Evolutionary conservation across 2,888 invertebrate genomes (phyloP), one percentile per base, ranked within the genome.

Genomic region (Auanema freiburgensis): DNA sequence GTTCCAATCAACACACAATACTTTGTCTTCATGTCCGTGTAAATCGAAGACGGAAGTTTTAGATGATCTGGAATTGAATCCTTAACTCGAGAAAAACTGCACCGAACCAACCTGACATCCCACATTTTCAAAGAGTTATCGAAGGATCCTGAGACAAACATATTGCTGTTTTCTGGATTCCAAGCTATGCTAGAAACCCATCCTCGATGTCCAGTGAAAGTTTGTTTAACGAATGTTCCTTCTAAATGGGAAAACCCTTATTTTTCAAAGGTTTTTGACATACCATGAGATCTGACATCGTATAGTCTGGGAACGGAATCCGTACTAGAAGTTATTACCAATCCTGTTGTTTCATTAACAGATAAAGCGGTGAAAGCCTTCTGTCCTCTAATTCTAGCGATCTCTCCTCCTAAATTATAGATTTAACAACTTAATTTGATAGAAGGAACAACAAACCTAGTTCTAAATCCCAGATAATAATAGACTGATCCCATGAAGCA

Each of bases 401-500:
- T 65, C 59, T 74, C 74, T 43, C 74, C 74, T 14, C 69, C 73
- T 75, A 49, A 53, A 67, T 43, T 41, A 16, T 56, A 21, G n/a
- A 16, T n/a, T n/a, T n/a, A 58, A 33, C 21, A 51, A 42, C 11
- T 46, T n/a, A 16, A 1, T n/a, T 11, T 50, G 18, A 50, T 11
- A 50, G 18, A n/a, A 11, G n/a, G 11, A 23, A 25, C 33, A 44
- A 41, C 59, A 63, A 69, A 56, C 78, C 79, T 49, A 81, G 57
- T 57, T 83, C 81, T 51, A 91, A 88, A 85, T 98, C 96, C 97
- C 97, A 98, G 10, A 94, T 84, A 84, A 92, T 91, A 16, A 98
- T 87, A 0, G 94, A 91, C 84, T 97, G 95, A 86, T 98, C 97
- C 93, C 93, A 94, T 0, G 95, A 92, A 58, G 90, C 89, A 0